Evolutionary conservation across 2,797 vertebrate genomes (phyloP).

Genomic region (Mus minutoides): DNA sequence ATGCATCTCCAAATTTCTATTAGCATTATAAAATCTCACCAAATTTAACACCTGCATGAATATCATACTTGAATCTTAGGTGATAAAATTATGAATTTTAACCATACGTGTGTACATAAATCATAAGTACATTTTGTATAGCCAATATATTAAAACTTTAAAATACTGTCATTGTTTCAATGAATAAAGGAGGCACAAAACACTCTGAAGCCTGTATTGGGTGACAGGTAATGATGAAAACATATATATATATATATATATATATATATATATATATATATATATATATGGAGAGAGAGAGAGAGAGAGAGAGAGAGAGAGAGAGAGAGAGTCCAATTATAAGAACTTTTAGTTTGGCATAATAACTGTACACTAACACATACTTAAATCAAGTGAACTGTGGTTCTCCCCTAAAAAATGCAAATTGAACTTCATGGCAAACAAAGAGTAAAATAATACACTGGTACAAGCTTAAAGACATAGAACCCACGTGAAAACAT

Average conservation of each 20-base stretch:
- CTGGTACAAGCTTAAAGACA: background rate
- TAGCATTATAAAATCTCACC: constrained; percentile 7
- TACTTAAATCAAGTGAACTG: background rate
- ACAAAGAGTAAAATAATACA: constrained; percentile 55
- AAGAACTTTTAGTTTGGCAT: background rate
- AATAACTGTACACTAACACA: background rate
- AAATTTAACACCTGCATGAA: constrained; percentile 52
- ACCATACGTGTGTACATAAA: background rate
- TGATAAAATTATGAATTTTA: background rate
- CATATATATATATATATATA: background rate
- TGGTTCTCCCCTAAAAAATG: background rate
- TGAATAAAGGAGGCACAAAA: background rate
- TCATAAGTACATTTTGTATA: background rate
- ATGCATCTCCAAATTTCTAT: background rate
- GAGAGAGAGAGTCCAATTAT: no score
- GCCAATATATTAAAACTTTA: background rate
- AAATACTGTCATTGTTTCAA: background rate
- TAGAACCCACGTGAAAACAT: background rate
- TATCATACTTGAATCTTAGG: background rate
- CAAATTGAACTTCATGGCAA: background rate
- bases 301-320: no score
- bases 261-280: no score
- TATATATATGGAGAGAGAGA: no score
- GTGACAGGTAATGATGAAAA: background rate
- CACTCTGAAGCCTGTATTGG: background rate